Evolutionary conservation across 2,888 invertebrate genomes (phyloP), one percentile per base, ranked within the genome.

Genomic region (Byasa hedistus): DNA sequence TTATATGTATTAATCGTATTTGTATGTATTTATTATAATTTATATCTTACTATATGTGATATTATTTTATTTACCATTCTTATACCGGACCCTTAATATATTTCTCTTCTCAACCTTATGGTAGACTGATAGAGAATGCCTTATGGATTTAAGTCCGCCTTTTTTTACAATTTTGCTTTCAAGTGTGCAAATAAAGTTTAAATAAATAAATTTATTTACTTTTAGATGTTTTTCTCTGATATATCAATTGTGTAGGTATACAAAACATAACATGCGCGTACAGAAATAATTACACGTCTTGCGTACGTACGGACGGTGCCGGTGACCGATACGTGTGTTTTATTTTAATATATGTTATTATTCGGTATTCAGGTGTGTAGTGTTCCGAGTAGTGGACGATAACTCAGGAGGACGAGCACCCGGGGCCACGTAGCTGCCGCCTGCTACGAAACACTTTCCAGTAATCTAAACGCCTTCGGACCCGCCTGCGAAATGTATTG

Each of bases 201-300:
- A n/a, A n/a, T n/a, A n/a, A n/a, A n/a, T n/a, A n/a, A n/a, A n/a
- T n/a, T n/a, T n/a, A n/a, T n/a, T n/a, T n/a, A n/a, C n/a, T n/a
- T 32, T 4, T 32, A 32, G 4, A 10, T 32, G 32, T 32, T 32
- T 32, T 32, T 32, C 0, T 27, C 27, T 27, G 27, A 27, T 27
- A 27, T 55, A 64, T 17, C 55, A 57, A 23, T 48, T 36, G 55
- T 19, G 48, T 61, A 48, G 39, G 61, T 51, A 44, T 48, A 19
- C 15, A 51, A 23, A 66, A 27, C 57, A n/a, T 27, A 15, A 21
- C 57, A 3, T 17, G 63, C 39, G 48, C 44, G 58, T 52, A 59
- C 55, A 56, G 63, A 67, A 67, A 67, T 67, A 67, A 67, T 67
- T 64, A 67, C 67, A 67, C 67, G 67, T 67, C 62, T 27, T 56